Evolutionary conservation across 2,797 vertebrate species (phyloP).

Genomic region (Centropyge bicolor): DNA sequence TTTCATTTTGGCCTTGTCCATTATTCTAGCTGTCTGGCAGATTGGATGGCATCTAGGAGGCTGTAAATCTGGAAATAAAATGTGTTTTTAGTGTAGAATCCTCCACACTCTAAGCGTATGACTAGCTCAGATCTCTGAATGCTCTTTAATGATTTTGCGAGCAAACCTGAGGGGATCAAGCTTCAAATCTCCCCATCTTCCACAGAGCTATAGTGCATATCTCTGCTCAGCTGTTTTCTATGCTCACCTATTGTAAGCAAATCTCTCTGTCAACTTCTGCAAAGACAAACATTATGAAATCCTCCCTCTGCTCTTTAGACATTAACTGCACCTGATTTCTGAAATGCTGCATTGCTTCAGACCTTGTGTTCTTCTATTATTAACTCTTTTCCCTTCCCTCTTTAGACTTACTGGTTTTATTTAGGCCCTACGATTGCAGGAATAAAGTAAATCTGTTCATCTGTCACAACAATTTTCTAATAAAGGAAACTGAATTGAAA

Average conservation of each 20-base stretch:
- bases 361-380: background rate
- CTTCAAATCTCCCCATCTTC: slow-evolving; percentile 28
- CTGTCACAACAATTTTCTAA: background rate
- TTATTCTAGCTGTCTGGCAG: background rate
- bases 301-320: background rate
- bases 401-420: background rate
- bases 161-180: slow-evolving; percentile 18
- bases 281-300: background rate
- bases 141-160: slow-evolving; percentile 23
- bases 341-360: background rate
- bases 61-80: background rate
- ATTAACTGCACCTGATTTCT: slow-evolving; percentile 6
- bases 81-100: background rate
- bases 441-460: background rate
- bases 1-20: background rate
- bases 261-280: slow-evolving; percentile 18
- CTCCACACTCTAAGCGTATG: background rate
- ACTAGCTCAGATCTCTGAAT: background rate
- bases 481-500: background rate
- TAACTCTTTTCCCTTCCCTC: background rate
- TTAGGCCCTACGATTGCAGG: background rate
- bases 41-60: background rate
- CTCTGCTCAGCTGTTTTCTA: slow-evolving; percentile 2
- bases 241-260: slow-evolving; percentile 11
- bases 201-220: background rate